Conservation (phyloP, 2,888 invertebrate species). For the Drosophila fulvimacula region DNA sequence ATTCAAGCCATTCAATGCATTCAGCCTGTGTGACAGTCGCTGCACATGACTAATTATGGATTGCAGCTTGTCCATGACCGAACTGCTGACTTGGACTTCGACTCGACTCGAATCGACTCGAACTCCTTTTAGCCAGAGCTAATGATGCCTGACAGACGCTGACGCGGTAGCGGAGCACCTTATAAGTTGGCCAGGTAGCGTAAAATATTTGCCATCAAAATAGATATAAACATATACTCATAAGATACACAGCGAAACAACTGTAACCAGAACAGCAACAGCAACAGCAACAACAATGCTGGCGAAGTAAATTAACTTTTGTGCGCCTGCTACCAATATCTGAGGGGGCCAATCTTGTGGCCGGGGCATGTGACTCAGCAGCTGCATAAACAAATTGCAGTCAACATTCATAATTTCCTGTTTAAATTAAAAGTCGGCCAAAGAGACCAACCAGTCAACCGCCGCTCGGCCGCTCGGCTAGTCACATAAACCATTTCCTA, state of each 20-base stretch:
- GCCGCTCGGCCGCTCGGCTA: slow-evolving; percentile 41
- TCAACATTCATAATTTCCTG: slow-evolving; percentile 78
- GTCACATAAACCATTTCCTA: slow-evolving; percentile 77
- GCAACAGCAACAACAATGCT: slow-evolving; percentile 27
- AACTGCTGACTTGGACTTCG: slow-evolving; percentile 25
- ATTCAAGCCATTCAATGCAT: slow-evolving; percentile 46
- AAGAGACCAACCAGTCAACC: slow-evolving; percentile 29
- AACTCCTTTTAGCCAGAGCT: slow-evolving; percentile 47
- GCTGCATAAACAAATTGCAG: slow-evolving; percentile 80
- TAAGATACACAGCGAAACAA: slow-evolving; percentile 36
- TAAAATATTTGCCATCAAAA: slow-evolving; percentile 78
- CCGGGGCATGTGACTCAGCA: slow-evolving; percentile 65
- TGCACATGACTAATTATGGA: slow-evolving; percentile 78
- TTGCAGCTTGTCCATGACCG: slow-evolving; percentile 58
- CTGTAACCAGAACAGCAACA: slow-evolving; percentile 14
- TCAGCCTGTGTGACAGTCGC: slow-evolving; percentile 62
- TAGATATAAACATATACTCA: slow-evolving; percentile 54
- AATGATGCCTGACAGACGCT: slow-evolving; percentile 75
- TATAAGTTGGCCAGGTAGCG: slow-evolving; percentile 54
- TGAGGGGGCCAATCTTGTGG: slow-evolving; percentile 53
- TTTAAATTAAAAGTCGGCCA: slow-evolving; percentile 77
- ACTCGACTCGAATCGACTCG: slow-evolving; percentile 1
- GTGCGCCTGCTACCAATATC: slow-evolving; percentile 37
- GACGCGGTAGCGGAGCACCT: slow-evolving; percentile 39
- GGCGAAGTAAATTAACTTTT: slow-evolving; percentile 72